Percentiles rank a stretch among this genome's conserved stretches.
Evolutionary conservation across 2,888 invertebrate species (phyloP).

Genomic region (Archaeoteleia sp.): DNA sequence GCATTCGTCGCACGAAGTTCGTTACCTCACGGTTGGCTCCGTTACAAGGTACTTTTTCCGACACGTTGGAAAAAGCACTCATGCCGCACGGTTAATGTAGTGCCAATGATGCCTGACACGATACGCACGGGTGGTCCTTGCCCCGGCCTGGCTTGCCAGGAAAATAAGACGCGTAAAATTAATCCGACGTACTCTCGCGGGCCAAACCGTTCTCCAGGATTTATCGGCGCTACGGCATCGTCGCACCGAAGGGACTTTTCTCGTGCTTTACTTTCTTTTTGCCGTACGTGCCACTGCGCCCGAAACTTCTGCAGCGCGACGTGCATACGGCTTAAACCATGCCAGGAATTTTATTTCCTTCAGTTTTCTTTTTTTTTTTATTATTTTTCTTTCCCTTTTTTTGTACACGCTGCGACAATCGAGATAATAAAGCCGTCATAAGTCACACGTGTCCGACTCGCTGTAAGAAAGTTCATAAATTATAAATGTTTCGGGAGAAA

Average conservation of each 20-base stretch:
- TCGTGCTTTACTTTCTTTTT: constrained; percentile 28
- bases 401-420: constrained; percentile 10
- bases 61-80: constrained; percentile 28
- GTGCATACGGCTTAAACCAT: constrained; percentile 36
- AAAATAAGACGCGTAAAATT: constrained; percentile 56
- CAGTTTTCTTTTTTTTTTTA: neutral
- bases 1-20: too few relatives aligned
- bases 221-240: constrained; percentile 44
- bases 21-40: too few relatives aligned
- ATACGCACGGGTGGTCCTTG: constrained; percentile 55
- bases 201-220: constrained; percentile 33
- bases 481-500: constrained; percentile 22
- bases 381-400: constrained; percentile 4
- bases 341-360: constrained; percentile 1
- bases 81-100: constrained; percentile 22
- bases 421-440: constrained; percentile 23
- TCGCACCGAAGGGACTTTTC: too few relatives aligned
- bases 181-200: constrained; percentile 48
- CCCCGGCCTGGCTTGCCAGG: constrained; percentile 35
- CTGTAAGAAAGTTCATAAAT: constrained; percentile 21
- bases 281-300: constrained; percentile 32
- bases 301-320: constrained; percentile 21
- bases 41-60: constrained; percentile 33
- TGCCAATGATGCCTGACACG: constrained; percentile 46
- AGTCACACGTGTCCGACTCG: constrained; percentile 14